Evolutionary conservation across 2,113 vertebrate genomes (phyloP).

Genomic region (Microcebus murinus): DNA sequence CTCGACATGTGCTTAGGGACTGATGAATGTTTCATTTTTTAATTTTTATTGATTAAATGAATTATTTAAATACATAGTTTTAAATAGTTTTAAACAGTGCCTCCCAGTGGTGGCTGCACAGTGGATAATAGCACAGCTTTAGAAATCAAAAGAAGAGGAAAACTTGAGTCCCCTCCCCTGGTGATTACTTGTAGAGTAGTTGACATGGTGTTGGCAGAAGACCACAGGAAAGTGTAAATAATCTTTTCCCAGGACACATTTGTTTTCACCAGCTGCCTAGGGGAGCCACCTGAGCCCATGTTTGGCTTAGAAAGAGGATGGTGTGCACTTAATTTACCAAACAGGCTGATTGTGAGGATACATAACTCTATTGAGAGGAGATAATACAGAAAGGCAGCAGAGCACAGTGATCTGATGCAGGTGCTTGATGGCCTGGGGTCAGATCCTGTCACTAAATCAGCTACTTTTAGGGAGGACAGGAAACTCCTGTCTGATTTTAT

Average conservation of each 20-base stretch:
- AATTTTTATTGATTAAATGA: too few relatives aligned
- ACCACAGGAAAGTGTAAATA: background rate
- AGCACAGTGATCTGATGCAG: background rate
- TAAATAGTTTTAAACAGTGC: background rate
- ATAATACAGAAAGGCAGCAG: background rate
- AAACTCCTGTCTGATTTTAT: too few relatives aligned
- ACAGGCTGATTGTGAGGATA: background rate
- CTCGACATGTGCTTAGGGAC: background rate
- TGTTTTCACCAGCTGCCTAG: background rate
- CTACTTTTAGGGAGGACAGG: too few relatives aligned
- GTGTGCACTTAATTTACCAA: too few relatives aligned
- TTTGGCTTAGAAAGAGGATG: background rate
- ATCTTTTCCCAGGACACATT: background rate
- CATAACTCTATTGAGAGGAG: background rate
- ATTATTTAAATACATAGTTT: background rate
- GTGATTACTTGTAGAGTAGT: background rate
- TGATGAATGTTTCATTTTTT: background rate
- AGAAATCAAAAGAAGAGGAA: background rate
- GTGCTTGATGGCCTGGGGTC: background rate
- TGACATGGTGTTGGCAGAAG: background rate
- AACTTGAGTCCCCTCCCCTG: accelerated
- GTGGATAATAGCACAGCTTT: background rate
- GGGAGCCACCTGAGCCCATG: background rate
- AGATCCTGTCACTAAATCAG: background rate
- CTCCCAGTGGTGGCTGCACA: too few relatives aligned